Evolutionary conservation across 2,797 vertebrate species (phyloP).

Genomic region (Menidia menidia): DNA sequence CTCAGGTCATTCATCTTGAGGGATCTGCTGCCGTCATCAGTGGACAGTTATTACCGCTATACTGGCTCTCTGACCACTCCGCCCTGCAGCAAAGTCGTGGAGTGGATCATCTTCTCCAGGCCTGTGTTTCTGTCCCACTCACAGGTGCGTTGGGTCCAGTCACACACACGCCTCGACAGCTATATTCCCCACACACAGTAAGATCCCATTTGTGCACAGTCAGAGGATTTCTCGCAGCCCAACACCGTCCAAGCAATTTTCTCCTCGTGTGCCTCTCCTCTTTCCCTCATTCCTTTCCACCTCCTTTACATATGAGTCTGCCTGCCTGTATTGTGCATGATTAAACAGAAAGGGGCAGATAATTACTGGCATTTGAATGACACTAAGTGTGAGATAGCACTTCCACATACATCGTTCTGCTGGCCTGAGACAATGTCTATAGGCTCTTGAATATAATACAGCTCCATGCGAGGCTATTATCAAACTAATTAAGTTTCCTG

Average conservation of each 20-base stretch:
- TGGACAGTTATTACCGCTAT: slow-evolving; percentile 97
- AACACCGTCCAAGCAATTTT: slow-evolving; percentile 55
- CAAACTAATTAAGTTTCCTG: slow-evolving; percentile 12
- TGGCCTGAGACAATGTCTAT: slow-evolving; percentile 36
- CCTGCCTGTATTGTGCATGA: slow-evolving; percentile 62
- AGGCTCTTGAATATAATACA: slow-evolving; percentile 39
- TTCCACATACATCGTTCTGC: slow-evolving; percentile 43
- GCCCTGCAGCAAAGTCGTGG: slow-evolving; percentile 95
- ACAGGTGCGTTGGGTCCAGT: slow-evolving; percentile 84
- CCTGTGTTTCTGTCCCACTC: slow-evolving; percentile 94
- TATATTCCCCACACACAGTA: slow-evolving; percentile 53
- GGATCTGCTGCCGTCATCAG: slow-evolving; percentile 90
- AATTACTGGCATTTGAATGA: slow-evolving; percentile 66
- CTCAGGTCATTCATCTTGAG: slow-evolving; percentile 94
- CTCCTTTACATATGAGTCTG: slow-evolving; percentile 64
- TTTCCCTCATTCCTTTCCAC: slow-evolving; percentile 42
- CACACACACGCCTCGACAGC: slow-evolving; percentile 12
- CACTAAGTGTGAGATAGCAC: slow-evolving; percentile 39
- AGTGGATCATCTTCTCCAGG: slow-evolving; percentile 96
- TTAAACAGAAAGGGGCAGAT: slow-evolving; percentile 58
- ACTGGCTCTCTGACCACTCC: slow-evolving; percentile 96
- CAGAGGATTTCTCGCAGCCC: slow-evolving; percentile 54
- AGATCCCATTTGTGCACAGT: slow-evolving; percentile 60
- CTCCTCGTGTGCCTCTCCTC: slow-evolving; percentile 44
- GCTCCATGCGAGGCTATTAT: slow-evolving; percentile 17